Evolutionary conservation across 2,113 vertebrate genomes (phyloP).

Genomic region (Microcebus tavaratra): DNA sequence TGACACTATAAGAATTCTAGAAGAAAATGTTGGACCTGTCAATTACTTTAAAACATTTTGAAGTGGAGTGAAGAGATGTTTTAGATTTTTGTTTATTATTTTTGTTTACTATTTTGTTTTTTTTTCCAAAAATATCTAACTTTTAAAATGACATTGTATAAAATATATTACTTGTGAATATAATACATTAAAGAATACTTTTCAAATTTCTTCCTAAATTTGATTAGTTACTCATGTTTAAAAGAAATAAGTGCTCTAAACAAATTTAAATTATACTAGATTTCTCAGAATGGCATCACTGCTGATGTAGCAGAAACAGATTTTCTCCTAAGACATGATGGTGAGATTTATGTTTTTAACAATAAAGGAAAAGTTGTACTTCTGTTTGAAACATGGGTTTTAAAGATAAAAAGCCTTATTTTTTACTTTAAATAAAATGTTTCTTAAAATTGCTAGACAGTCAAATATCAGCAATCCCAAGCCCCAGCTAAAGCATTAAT

Average conservation of each 20-base stretch:
- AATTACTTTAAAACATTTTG: conserved; percentile 27
- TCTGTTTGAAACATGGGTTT: neutral
- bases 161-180: neutral
- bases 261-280: neutral
- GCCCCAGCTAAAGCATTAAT: neutral
- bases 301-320: neutral
- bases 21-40: neutral
- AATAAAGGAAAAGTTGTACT: conserved; percentile 36
- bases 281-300: conserved; percentile 41
- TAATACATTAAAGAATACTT: conserved; percentile 29
- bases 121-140: neutral
- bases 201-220: neutral
- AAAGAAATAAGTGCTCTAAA: conserved; percentile 28
- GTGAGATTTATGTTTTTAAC: neutral
- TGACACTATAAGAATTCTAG: too few species aligned
- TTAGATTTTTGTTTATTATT: neutral
- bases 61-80: neutral
- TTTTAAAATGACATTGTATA: neutral
- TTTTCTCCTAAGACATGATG: conserved; percentile 19
- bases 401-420: neutral
- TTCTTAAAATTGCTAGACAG: conserved; percentile 22
- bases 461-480: neutral
- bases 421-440: conserved; percentile 45
- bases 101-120: neutral
- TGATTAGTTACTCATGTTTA: conserved; percentile 17